phyloP scores from a whole-genome alignment of 1,140 invertebrate species.

The Drosophila subpulchrella region DNA sequence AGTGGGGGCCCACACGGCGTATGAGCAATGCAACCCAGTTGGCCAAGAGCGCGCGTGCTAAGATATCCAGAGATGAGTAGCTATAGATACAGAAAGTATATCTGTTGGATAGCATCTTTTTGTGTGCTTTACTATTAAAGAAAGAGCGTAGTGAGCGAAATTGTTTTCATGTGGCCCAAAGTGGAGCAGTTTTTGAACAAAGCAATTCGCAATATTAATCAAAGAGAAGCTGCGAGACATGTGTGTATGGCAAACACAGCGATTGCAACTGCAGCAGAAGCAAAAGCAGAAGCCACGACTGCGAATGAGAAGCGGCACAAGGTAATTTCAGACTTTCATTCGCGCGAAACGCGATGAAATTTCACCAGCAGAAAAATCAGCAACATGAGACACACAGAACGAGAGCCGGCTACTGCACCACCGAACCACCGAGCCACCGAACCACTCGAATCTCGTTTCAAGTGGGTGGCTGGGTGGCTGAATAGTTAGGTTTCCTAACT shows the following conservation, averaged over 20 bases:
- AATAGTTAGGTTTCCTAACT: not conserved
- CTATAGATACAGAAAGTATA: slow-evolving; percentile 27
- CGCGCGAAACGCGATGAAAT: slow-evolving; percentile 83
- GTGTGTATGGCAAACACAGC: slow-evolving; percentile 54
- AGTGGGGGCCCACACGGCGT: slow-evolving; percentile 45
- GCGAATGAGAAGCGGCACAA: slow-evolving; percentile 79
- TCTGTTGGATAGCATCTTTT: slow-evolving; percentile 21
- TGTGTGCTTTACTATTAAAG: not conserved
- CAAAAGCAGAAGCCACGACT: slow-evolving; percentile 27
- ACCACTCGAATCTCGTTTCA: slow-evolving; percentile 34
- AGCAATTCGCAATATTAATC: slow-evolving; percentile 83
- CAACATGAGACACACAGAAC: slow-evolving; percentile 55
- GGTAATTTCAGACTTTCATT: slow-evolving; percentile 83
- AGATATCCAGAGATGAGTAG: slow-evolving; percentile 1
- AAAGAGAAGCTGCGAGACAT: slow-evolving; percentile 51
- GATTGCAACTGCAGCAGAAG: slow-evolving; percentile 23
- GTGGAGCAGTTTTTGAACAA: slow-evolving; percentile 83
- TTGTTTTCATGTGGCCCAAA: slow-evolving; percentile 76
- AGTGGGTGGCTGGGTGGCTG: slow-evolving; percentile 24
- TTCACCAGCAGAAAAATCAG: slow-evolving; percentile 60
- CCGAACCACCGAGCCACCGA: slow-evolving; percentile 5
- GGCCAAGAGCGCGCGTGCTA: slow-evolving; percentile 53
- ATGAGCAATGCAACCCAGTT: slow-evolving; percentile 70
- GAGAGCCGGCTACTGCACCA: slow-evolving; percentile 39
- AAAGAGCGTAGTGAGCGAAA: slow-evolving; percentile 54